phyloP scores from a whole-genome alignment of 2,797 vertebrate genomes.

The Pipistrellus nathusii region DNA sequence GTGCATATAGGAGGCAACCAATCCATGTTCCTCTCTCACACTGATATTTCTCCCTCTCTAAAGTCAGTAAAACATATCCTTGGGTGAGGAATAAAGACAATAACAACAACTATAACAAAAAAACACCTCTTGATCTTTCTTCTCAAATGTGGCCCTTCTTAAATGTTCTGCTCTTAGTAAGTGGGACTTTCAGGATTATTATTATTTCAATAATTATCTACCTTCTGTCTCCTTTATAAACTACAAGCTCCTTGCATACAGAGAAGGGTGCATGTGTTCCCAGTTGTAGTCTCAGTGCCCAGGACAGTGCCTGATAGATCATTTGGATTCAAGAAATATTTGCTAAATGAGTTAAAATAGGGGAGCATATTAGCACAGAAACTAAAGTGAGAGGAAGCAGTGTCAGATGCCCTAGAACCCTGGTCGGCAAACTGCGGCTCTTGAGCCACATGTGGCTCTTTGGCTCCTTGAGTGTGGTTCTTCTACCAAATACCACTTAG shows the following conservation, averaged over 20 bases:
- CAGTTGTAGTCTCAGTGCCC: not conserved
- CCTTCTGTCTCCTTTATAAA: not conserved
- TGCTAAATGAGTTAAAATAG: slow-evolving; percentile 40
- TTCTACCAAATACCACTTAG: too few species aligned
- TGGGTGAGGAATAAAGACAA: not conserved
- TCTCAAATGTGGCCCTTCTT: not conserved
- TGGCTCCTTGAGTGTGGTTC: too few species aligned
- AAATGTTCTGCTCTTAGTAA: not conserved
- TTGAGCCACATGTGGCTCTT: too few species aligned
- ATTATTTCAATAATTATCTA: not conserved
- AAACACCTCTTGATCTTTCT: not conserved
- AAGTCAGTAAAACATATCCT: not conserved
- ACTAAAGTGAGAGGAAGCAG: not conserved
- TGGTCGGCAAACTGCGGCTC: too few species aligned
- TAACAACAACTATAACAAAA: not conserved
- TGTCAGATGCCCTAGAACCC: not conserved
- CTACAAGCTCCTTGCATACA: not conserved
- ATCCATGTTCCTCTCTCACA: not conserved
- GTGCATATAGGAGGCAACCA: not conserved
- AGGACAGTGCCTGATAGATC: not conserved
- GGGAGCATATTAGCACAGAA: slow-evolving; percentile 4
- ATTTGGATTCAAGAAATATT: not conserved
- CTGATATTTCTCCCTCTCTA: not conserved
- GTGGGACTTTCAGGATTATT: not conserved
- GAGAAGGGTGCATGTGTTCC: not conserved